Conservation (phyloP, 1,140 invertebrate species). For the Oryzaephilus surinamensis region DNA sequence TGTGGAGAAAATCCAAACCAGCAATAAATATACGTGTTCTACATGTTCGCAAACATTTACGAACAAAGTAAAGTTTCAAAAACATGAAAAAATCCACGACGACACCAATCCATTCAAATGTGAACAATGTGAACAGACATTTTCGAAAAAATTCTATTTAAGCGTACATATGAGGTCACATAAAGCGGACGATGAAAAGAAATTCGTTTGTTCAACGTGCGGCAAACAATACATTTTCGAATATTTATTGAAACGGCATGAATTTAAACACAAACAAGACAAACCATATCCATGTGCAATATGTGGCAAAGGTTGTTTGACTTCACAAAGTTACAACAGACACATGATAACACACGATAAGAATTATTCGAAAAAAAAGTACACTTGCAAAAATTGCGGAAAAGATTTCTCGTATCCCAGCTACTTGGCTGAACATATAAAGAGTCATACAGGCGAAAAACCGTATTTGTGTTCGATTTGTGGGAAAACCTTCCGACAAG, state of each 20-base stretch:
- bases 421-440: slow-evolving; percentile 31
- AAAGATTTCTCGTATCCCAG: slow-evolving; percentile 33
- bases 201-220: slow-evolving; percentile 43
- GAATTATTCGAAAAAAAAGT: slow-evolving; percentile 9
- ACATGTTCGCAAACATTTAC: slow-evolving; percentile 17
- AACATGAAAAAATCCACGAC: slow-evolving; percentile 18
- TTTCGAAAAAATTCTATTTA: slow-evolving; percentile 18
- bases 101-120: slow-evolving; percentile 18
- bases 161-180: slow-evolving; percentile 21
- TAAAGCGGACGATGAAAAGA: slow-evolving; percentile 29
- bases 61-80: slow-evolving; percentile 15
- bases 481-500: slow-evolving; percentile 45
- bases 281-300: slow-evolving; percentile 35
- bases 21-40: slow-evolving; percentile 12
- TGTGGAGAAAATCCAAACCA: slow-evolving; percentile 2
- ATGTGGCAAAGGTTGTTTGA: slow-evolving; percentile 30
- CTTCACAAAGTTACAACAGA: slow-evolving; percentile 10
- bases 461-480: slow-evolving; percentile 30
- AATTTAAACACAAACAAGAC: slow-evolving; percentile 30
- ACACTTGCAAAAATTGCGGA: slow-evolving; percentile 42
- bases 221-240: slow-evolving; percentile 33
- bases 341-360: slow-evolving; percentile 14
- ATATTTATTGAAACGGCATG: slow-evolving; percentile 26
- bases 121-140: slow-evolving; percentile 15
- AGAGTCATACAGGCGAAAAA: slow-evolving; percentile 33